Percentiles rank a stretch among this genome's conserved stretches.
Conservation (phyloP, 2,113 vertebrate species). For the Nesogale talazaci region DNA sequence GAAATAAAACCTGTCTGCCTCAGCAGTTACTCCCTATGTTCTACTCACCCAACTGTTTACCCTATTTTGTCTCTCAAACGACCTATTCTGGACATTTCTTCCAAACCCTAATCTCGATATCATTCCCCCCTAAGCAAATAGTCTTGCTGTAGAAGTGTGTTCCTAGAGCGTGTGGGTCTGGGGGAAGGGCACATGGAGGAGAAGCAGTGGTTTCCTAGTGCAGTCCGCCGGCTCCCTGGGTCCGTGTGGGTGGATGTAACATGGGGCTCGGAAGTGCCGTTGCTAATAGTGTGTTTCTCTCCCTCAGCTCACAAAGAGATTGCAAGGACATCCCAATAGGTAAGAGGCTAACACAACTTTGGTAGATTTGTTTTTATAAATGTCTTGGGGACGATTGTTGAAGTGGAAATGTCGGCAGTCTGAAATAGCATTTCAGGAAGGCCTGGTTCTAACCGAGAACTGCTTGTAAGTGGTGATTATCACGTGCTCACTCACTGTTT, state of each 20-base stretch:
- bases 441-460: neutral
- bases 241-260: neutral
- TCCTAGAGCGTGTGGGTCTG: neutral
- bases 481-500: neutral
- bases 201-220: neutral
- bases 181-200: neutral
- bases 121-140: neutral
- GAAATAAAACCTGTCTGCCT: neutral
- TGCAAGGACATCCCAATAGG: slow-evolving; percentile 95
- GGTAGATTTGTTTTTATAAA: slow-evolving; percentile 25
- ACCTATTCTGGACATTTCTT: neutral
- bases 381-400: neutral
- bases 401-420: neutral
- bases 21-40: too few relatives aligned
- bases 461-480: neutral
- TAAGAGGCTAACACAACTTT: slow-evolving; percentile 77
- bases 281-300: slow-evolving; percentile 48
- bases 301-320: slow-evolving; percentile 92
- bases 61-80: neutral
- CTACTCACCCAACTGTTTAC: neutral
- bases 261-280: neutral
- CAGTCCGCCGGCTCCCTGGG: neutral
- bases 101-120: neutral
- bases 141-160: neutral
- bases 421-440: neutral